Base-by-base conservation (phyloP, 2,888 invertebrate species). In the Agrochola litura region DNA sequence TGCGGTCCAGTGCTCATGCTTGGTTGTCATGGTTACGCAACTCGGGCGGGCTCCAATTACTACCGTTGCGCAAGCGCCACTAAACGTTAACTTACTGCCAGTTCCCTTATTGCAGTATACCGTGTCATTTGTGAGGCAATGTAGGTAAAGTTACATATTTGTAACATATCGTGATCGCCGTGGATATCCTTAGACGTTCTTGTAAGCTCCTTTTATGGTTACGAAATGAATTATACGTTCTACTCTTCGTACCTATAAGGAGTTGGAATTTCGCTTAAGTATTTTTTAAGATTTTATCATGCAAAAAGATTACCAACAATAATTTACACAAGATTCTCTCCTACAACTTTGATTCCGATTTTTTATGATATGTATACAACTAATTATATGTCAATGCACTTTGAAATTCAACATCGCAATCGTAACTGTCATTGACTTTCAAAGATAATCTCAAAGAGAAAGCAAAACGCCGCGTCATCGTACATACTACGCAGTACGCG, bases 31-130 rank as follows among this genome's bases (percentile, higher is more conserved):
- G 19, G 75, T 91, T 91, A 74, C 84, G 88, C 88, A 91, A 92
- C 54, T 19, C 52, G 77, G 85, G 86, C 87, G 84, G 89, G 92
- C 87, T 93, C 93, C 92, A 94, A 92, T 94, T 93, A 92, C 92
- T 79, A 82, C 79, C 65, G 85, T 93, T 93, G 88, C 92, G 92
- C 90, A 94, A 94, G 78, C 86, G 88, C 84, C 79, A 70, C 74
- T 85, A 84, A 83, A 85, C 83, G 83, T 75, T 81, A 80, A 79
- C 68, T 86, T 76, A 81, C 78, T 71, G 74, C 66, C 66, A 79
- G 83, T 82, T 76, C 81, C 87, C 78, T 84, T 87, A 82, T 80
- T 84, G 84, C 89, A 81, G 67, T 80, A 77, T 71, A 76, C 68
- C 81, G n/a, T 83, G 78, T 80, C 82, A 77, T 83, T 85, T 82